Evolutionary conservation across 1,140 invertebrate genomes (phyloP).

Genomic region (Uloborus diversus): DNA sequence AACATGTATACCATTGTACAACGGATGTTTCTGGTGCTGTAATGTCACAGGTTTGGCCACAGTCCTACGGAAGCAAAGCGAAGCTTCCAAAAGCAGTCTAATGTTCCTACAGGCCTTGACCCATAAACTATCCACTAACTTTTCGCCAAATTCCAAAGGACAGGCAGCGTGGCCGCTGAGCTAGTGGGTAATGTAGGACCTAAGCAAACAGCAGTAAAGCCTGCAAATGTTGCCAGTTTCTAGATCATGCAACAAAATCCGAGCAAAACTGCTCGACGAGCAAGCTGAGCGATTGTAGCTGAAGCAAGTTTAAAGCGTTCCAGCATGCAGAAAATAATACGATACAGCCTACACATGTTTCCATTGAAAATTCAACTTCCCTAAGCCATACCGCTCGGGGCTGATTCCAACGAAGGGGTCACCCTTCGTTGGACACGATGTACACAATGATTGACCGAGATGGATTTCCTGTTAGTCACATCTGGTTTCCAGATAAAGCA

Average conservation of each 20-base stretch:
- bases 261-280: not conserved
- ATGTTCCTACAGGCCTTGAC: conserved; percentile 4
- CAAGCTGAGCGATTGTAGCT: not conserved
- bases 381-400: not conserved
- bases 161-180: not conserved
- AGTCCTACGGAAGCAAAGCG: not conserved
- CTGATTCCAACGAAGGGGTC: conserved; percentile 13
- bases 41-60: not conserved
- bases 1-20: conserved; percentile 22
- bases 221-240: conserved; percentile 15
- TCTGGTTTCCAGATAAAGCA: conserved; percentile 23
- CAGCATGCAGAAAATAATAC: conserved; percentile 14
- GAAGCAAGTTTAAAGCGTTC: conserved; percentile 3
- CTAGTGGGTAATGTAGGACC: not conserved
- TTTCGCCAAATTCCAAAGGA: not conserved
- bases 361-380: conserved; percentile 25
- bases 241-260: not conserved
- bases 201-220: not conserved
- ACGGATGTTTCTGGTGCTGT: conserved; percentile 6
- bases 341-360: conserved; percentile 27
- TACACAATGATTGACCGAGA: conserved; percentile 8
- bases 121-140: conserved; percentile 1
- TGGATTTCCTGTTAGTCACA: conserved; percentile 4
- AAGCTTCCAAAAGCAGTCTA: conserved; percentile 8
- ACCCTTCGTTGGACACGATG: conserved; percentile 21